phyloP scores from a whole-genome alignment of 2,797 vertebrate species.

The Cyprinella venusta region DNA sequence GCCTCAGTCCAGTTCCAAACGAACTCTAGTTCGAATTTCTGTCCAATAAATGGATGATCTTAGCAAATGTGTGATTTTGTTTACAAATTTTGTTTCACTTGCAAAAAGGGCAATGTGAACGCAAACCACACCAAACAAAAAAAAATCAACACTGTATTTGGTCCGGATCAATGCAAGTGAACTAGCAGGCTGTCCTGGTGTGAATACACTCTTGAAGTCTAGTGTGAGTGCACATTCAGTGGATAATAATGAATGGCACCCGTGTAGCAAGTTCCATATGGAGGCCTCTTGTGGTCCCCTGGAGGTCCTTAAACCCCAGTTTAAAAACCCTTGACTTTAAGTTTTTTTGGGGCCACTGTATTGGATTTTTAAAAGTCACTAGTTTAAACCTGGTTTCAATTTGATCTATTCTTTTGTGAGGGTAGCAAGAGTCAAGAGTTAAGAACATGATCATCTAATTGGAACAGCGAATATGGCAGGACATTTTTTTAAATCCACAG shows the following conservation, averaged over 20 bases:
- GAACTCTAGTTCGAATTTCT: too few species aligned
- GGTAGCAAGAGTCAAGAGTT: neutral
- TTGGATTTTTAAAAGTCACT: neutral
- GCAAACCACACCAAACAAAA: too few species aligned
- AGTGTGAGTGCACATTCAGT: neutral
- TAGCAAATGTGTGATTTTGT: too few species aligned
- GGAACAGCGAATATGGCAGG: neutral
- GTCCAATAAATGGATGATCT: too few species aligned
- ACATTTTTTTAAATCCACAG: slow-evolving; percentile 5
- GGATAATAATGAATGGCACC: too few species aligned
- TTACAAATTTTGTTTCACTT: too few species aligned
- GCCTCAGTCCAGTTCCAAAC: too few species aligned
- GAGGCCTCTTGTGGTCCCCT: neutral
- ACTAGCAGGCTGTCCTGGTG: too few species aligned
- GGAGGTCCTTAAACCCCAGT: neutral
- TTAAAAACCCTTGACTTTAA: neutral
- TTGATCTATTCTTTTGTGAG: neutral
- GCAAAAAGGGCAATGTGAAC: too few species aligned
- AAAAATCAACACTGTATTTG: too few species aligned
- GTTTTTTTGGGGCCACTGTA: neutral
- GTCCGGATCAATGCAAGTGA: too few species aligned
- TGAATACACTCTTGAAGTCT: neutral
- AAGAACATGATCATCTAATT: neutral
- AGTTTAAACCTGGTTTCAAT: slow-evolving; percentile 1
- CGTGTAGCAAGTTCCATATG: neutral